Evolutionary conservation across 2,888 invertebrate genomes (phyloP).

Genomic region (Teleogryllus oceanicus): DNA sequence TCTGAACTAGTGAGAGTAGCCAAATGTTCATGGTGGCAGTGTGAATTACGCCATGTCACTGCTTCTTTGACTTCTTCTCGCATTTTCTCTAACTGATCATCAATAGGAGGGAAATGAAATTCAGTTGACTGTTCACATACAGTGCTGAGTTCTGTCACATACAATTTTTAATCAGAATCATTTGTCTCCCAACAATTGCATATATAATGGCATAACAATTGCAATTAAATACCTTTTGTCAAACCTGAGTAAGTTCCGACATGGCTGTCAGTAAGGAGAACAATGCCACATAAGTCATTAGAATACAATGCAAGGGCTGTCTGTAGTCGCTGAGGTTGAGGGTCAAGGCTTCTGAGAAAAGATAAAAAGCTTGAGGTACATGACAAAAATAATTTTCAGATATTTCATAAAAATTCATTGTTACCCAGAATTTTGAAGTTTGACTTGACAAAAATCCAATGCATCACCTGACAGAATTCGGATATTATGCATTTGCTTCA

Average conservation of each 20-base stretch:
- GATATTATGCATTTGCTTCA: slow-evolving; percentile 98
- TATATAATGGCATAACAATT: no score
- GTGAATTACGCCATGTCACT: slow-evolving; percentile 51
- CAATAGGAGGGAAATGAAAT: slow-evolving; percentile 87
- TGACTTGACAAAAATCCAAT: slow-evolving; percentile 65
- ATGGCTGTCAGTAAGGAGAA: slow-evolving; percentile 71
- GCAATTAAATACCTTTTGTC: slow-evolving; percentile 52
- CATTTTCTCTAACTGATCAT: slow-evolving; percentile 77
- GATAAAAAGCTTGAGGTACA: background rate
- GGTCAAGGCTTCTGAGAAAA: slow-evolving; percentile 50
- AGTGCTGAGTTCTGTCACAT: slow-evolving; percentile 59
- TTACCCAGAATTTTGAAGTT: slow-evolving; percentile 32
- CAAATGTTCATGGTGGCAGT: slow-evolving; percentile 42
- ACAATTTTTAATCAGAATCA: slow-evolving; percentile 26
- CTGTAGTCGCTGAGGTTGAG: slow-evolving; percentile 78
- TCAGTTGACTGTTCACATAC: slow-evolving; percentile 81
- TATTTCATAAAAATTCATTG: slow-evolving; percentile 27
- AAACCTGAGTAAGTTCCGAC: slow-evolving; percentile 62
- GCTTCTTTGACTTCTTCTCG: slow-evolving; percentile 57
- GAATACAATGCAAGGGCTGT: slow-evolving; percentile 93
- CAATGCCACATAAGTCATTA: slow-evolving; percentile 80
- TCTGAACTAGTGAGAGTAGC: slow-evolving; percentile 41
- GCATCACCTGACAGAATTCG: slow-evolving; percentile 82
- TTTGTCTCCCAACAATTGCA: slow-evolving; percentile 28
- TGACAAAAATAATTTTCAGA: background rate